Evolutionary conservation across 2,888 invertebrate genomes (phyloP).

Genomic region (Onchidella celtica): DNA sequence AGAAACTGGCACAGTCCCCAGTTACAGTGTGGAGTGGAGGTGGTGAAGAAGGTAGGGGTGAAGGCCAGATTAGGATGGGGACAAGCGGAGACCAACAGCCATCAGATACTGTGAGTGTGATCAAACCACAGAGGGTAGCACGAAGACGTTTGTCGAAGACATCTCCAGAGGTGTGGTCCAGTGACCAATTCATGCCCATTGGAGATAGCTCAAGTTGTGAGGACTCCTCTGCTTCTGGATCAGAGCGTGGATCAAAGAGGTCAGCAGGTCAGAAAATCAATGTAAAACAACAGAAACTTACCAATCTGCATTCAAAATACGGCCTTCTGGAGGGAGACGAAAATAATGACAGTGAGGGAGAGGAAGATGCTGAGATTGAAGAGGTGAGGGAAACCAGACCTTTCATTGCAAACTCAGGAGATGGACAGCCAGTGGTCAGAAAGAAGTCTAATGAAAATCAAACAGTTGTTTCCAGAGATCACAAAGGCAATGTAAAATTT

Average conservation of each 20-base stretch:
- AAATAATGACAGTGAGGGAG: neutral
- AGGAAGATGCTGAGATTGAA: neutral
- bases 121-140: neutral
- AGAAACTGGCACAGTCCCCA: constrained; percentile 60
- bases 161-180: constrained; percentile 44
- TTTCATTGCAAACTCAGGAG: neutral
- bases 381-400: neutral
- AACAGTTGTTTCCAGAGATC: constrained; percentile 2
- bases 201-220: neutral
- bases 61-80: neutral
- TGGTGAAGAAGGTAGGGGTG: neutral
- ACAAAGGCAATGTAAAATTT: constrained; percentile 57
- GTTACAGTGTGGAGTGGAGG: constrained; percentile 64
- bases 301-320: constrained; percentile 49
- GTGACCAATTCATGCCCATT: constrained; percentile 2
- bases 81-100: constrained; percentile 1
- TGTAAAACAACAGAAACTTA: constrained; percentile 48
- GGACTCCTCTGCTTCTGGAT: neutral
- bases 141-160: constrained; percentile 44
- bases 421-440: neutral
- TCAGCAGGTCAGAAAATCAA: neutral
- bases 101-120: neutral
- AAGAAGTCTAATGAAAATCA: neutral
- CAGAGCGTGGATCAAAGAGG: neutral
- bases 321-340: constrained; percentile 39